These are phyloP conservation scores for Sisyra terminalis DNA, from an alignment of 2,888 invertebrate genomes.

Conservation along the genomic window DNA sequence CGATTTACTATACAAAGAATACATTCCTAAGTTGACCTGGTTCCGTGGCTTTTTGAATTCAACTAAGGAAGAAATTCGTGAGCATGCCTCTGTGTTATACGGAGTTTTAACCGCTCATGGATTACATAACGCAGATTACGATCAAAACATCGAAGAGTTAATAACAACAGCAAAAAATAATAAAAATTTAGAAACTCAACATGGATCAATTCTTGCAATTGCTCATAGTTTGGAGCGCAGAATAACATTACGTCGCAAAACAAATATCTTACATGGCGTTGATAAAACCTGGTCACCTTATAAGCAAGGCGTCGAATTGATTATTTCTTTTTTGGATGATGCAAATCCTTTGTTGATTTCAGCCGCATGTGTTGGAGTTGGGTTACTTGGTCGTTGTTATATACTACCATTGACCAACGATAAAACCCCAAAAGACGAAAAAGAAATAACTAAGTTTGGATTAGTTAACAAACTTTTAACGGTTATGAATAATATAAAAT, in stretches of 20 bases:
- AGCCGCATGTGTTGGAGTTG: slow-evolving; percentile 53
- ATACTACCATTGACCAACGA: slow-evolving; percentile 45
- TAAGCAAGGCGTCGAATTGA: slow-evolving; percentile 34
- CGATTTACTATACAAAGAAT: slow-evolving; percentile 43
- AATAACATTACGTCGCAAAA: slow-evolving; percentile 30
- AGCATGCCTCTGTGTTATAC: slow-evolving; percentile 55
- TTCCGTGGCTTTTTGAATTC: slow-evolving; percentile 45
- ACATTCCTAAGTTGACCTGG: slow-evolving; percentile 46
- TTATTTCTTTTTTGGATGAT: slow-evolving; percentile 45
- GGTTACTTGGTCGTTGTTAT: slow-evolving; percentile 50
- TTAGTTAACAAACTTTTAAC: slow-evolving; percentile 54
- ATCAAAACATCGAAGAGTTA: slow-evolving; percentile 36
- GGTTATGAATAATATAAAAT: slow-evolving; percentile 52
- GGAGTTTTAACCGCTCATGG: slow-evolving; percentile 51
- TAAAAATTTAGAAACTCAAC: slow-evolving; percentile 55
- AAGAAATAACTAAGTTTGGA: slow-evolving; percentile 41
- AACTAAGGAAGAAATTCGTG: slow-evolving; percentile 61
- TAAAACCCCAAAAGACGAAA: slow-evolving; percentile 27
- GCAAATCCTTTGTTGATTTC: slow-evolving; percentile 43
- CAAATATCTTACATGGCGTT: slow-evolving; percentile 20
- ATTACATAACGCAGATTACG: slow-evolving; percentile 30
- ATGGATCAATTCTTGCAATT: slow-evolving; percentile 58
- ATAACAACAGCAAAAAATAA: slow-evolving; percentile 31
- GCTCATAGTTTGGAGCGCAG: slow-evolving; percentile 54
- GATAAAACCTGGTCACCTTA: slow-evolving; percentile 39